Base-by-base conservation (phyloP, 1,140 invertebrate genomes). In the Ostrea edulis region DNA sequence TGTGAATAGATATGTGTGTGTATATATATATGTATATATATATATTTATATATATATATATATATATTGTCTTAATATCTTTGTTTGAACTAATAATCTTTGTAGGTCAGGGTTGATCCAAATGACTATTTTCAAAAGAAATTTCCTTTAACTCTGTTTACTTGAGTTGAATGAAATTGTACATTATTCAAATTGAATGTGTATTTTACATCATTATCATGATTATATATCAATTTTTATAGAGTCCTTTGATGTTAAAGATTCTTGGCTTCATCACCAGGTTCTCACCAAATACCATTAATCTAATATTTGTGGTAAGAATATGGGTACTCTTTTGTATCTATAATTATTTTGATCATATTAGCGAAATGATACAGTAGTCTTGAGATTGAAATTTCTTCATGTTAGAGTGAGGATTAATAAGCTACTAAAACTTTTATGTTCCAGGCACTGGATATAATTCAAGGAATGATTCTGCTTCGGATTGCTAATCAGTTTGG, bases 201-300 rank as follows among this genome's bases (percentile, higher is more conserved):
- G 35, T 44, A 44, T 44, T 44, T 44, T 44, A 44, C 35, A 44
- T 44, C 35, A 44, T 44, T 44, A 44, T 44, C 35, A 20, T 62
- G 58, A 20, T 62, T 62, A 20, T 62, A 7, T 62, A 62, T 54
- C 7, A 84, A 77, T n/a, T 29, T 89, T 94, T 93, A 53, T 89
- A 98, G 95, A 97, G 97, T 14, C 98, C 98, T 51, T 68, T 95
- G 35, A 92, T 92, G 0, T 94, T 98, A 35, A 87, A 89, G 54
- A 86, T 94, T 29, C 90, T 93, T 55, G 88, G 89, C 55, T 89
- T 93, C 84, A 62, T 93, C 14, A 86, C 86, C 20, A 89, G 88
- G 52, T 81, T 90, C 85, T 91, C 91, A 29, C 87, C 90, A 8
- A 89, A 89, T 20, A 89, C 84, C 29, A 82, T 91, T 8, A 87